Conservation (phyloP, 2,113 vertebrate species). For the Saiga tatarica region DNA sequence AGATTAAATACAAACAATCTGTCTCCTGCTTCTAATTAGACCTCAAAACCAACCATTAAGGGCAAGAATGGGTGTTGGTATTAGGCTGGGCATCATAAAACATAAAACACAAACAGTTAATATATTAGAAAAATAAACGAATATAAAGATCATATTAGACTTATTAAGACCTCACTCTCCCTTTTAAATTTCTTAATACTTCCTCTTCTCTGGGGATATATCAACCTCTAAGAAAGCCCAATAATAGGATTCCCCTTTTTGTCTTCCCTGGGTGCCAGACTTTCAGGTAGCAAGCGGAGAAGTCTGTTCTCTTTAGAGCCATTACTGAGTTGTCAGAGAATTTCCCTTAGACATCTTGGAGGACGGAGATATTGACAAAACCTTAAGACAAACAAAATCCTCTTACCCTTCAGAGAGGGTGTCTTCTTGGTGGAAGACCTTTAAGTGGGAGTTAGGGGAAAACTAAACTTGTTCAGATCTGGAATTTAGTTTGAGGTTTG, state of each 20-base stretch:
- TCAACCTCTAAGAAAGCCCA: not conserved
- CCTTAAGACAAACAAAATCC: slow-evolving; percentile 1
- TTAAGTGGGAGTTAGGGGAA: not conserved
- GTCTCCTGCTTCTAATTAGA: slow-evolving; percentile 46
- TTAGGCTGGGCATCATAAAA: slow-evolving; percentile 45
- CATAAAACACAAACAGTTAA: not conserved
- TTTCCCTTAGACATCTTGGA: not conserved
- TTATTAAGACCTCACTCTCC: not conserved
- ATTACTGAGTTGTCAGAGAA: not conserved
- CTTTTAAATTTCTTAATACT: slow-evolving; percentile 23
- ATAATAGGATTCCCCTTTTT: not conserved
- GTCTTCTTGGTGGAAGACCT: not conserved
- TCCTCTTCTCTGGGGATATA: slow-evolving; percentile 31
- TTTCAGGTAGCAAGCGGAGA: not conserved
- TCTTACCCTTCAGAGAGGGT: not conserved
- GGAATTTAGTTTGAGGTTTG: not conserved
- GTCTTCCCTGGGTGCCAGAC: not conserved
- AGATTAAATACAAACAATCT: not conserved
- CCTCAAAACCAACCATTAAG: not conserved
- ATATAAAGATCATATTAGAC: not conserved
- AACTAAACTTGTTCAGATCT: not conserved
- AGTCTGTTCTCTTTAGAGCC: slow-evolving; percentile 1
- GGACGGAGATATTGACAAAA: not conserved
- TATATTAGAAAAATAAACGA: slow-evolving; percentile 1
- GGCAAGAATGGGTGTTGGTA: not conserved